These are phyloP conservation scores for Brenthis ino DNA, from an alignment of 2,888 invertebrate species.

Conservation along the genomic window DNA sequence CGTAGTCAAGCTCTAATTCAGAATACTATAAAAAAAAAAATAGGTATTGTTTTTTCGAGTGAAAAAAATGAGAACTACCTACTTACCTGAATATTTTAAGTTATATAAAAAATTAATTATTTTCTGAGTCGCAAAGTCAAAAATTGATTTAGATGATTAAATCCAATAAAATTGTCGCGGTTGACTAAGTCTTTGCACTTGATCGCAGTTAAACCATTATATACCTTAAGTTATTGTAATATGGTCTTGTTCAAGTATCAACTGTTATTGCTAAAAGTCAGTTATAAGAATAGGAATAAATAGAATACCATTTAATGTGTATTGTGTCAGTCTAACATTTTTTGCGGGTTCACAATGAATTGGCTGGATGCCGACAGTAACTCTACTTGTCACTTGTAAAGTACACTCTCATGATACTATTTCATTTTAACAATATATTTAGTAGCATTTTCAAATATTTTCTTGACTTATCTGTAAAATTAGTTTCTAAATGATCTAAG, in stretches of 20 bases:
- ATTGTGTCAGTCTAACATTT: slow-evolving; percentile 39
- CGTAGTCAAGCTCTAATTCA: too few species aligned
- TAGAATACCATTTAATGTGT: slow-evolving; percentile 25
- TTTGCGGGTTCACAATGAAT: slow-evolving; percentile 41
- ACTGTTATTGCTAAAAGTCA: neutral
- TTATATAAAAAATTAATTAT: too few species aligned
- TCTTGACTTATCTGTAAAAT: too few species aligned
- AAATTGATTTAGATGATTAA: too few species aligned
- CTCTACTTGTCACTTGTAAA: slow-evolving; percentile 28
- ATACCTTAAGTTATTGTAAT: neutral
- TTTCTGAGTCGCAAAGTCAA: too few species aligned
- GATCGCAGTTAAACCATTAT: slow-evolving; percentile 10
- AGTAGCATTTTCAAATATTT: neutral
- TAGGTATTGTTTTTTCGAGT: too few species aligned
- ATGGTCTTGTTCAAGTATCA: slow-evolving; percentile 1
- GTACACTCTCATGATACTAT: slow-evolving; percentile 1
- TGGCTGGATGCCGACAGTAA: slow-evolving; percentile 35
- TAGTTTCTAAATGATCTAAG: too few species aligned
- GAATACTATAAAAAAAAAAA: too few species aligned
- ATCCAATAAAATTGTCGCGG: neutral
- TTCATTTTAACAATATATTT: neutral
- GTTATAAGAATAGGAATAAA: slow-evolving; percentile 3
- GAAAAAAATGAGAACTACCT: too few species aligned
- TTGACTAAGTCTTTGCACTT: neutral
- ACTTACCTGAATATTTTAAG: too few species aligned